Evolutionary conservation across 2,888 invertebrate species (phyloP), one percentile per base, ranked within the genome.

Genomic region (Drosophila mulleri): DNA sequence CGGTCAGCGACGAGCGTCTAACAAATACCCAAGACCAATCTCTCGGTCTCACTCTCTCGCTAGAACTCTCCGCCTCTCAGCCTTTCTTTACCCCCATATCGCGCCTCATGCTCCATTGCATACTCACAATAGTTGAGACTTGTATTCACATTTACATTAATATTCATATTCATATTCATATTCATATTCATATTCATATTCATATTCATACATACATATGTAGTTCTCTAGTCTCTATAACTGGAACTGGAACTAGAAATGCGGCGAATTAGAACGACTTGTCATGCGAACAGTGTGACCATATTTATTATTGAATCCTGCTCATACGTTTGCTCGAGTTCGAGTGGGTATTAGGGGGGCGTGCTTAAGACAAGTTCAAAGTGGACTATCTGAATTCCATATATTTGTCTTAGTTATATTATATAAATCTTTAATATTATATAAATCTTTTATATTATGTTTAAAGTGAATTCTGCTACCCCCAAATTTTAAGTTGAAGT

Each of bases 1-100:
- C 91, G 88, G 68, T 70, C 82, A 82, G 77, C 82, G 50, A 42
- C 69, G 68, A 75, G 53, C 72, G 47, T 71, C 83, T 74, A 74
- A 67, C 71, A 57, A 58, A 52, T 63, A 42, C 73, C 35, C n/a
- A 29, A 47, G 45, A 14, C 5, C 62, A 29, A 7, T 41, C 35
- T 26, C 3, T 32, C 26, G 18, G 37, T n/a, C 37, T 20, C n/a
- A 29, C 32, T 32, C 3, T 35, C 3, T 35, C 23, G 37, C 16
- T 14, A 2, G 18, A n/a, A 18, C 23, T 37, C 4, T 18, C n/a
- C n/a, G 23, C 37, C 23, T 32, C 14, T 59, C 18, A 2, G 12
- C 53, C 18, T 50, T 45, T 44, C 23, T 35, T 20, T 18, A 14
- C 62, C 47, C 42, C 18, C 42, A 35, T 61, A 29, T 26, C 7